Conservation (phyloP, 1,140 invertebrate genomes). For the Drosophila paulistorum region DNA sequence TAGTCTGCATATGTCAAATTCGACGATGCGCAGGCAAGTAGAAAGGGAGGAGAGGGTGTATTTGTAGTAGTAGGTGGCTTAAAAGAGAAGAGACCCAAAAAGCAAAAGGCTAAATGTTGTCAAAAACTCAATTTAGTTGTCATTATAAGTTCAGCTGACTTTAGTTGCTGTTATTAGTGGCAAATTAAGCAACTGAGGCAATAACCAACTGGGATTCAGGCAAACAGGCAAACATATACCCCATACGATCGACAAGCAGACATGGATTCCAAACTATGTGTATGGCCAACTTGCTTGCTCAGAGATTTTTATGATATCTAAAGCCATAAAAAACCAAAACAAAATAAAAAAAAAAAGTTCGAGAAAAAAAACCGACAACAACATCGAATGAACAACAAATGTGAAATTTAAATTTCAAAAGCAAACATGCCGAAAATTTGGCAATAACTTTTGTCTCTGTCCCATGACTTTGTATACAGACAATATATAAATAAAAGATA, state of each 20-base stretch:
- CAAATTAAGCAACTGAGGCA: slow-evolving; percentile 56
- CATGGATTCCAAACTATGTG: slow-evolving; percentile 9
- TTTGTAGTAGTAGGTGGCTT: background rate
- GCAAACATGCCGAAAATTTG: slow-evolving; percentile 80
- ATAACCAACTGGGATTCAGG: slow-evolving; percentile 12
- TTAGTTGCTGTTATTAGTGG: slow-evolving; percentile 47
- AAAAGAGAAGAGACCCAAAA: background rate
- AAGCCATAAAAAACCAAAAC: slow-evolving; percentile 58
- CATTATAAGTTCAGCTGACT: slow-evolving; percentile 55
- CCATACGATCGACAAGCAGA: background rate
- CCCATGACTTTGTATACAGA: slow-evolving; percentile 37
- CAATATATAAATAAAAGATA: slow-evolving; percentile 10
- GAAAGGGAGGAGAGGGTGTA: background rate
- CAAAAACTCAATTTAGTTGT: slow-evolving; percentile 78
- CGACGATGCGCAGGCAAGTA: slow-evolving; percentile 3
- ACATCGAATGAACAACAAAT: slow-evolving; percentile 49
- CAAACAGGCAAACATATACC: background rate
- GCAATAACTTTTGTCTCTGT: slow-evolving; percentile 69
- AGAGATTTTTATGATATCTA: slow-evolving; percentile 62
- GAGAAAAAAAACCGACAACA: background rate
- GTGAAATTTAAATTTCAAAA: slow-evolving; percentile 81
- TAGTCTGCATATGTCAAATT: slow-evolving; percentile 81
- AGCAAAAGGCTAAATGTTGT: slow-evolving; percentile 41
- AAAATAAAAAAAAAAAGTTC: background rate
- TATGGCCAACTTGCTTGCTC: slow-evolving; percentile 8